Evolutionary conservation across 2,888 invertebrate genomes (phyloP).

Genomic region (Rhagonycha lutea): DNA sequence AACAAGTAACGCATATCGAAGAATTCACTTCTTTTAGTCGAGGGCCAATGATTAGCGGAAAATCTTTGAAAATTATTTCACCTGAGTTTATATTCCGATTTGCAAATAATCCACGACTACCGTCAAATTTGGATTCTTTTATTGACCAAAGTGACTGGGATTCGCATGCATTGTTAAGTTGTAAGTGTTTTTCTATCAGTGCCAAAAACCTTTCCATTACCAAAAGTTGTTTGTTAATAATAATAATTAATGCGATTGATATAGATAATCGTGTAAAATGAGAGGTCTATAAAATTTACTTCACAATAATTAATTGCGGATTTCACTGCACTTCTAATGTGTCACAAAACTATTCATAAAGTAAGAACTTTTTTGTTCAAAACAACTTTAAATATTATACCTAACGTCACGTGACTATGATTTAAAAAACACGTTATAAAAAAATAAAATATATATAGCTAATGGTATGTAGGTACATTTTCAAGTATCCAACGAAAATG

Average conservation of each 20-base stretch:
- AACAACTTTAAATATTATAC: neutral
- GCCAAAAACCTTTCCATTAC: neutral
- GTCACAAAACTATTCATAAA: neutral
- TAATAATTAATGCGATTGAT: neutral
- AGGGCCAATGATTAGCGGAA: conserved; percentile 72
- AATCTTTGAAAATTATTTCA: conserved; percentile 73
- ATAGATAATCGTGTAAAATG: neutral
- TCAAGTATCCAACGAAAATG: neutral
- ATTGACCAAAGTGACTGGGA: conserved; percentile 63
- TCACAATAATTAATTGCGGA: neutral
- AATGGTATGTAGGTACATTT: neutral
- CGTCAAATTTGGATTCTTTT: conserved; percentile 59
- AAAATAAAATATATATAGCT: neutral
- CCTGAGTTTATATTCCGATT: conserved; percentile 67
- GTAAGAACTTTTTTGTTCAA: neutral
- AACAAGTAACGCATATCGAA: conserved; percentile 70
- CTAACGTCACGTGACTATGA: neutral
- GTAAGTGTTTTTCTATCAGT: conserved; percentile 4
- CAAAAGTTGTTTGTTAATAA: neutral
- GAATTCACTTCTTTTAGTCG: conserved; percentile 60
- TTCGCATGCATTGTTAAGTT: neutral
- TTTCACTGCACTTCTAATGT: neutral
- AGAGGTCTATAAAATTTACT: no score
- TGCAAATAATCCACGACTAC: conserved; percentile 75
- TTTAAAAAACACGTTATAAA: neutral